Evolutionary conservation across 2,888 invertebrate species (phyloP).

Genomic region (Drosophila borborema): DNA sequence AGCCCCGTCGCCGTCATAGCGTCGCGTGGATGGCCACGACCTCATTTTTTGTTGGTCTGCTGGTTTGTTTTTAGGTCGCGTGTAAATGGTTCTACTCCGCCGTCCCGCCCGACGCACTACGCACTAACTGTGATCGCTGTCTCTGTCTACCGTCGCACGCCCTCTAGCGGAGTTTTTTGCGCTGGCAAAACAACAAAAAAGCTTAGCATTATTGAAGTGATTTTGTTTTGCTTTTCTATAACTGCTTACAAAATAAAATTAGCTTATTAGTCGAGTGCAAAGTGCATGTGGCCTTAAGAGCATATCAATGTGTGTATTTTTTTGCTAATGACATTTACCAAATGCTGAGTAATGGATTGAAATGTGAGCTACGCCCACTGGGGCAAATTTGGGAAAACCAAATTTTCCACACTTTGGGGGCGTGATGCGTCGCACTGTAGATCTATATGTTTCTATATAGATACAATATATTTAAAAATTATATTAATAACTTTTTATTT

Average conservation of each 20-base stretch:
- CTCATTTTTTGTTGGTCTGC: constrained; percentile 61
- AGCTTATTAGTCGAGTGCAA: neutral
- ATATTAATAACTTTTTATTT: too few species aligned
- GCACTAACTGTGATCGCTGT: constrained; percentile 9
- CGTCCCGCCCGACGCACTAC: neutral
- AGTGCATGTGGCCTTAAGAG: neutral
- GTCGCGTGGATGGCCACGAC: constrained; percentile 70
- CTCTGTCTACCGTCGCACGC: neutral
- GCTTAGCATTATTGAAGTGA: neutral
- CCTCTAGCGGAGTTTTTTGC: neutral
- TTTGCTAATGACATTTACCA: neutral
- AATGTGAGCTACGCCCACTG: neutral
- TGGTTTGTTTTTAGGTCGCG: constrained; percentile 73
- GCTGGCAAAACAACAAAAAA: constrained; percentile 1
- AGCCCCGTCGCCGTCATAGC: constrained; percentile 5
- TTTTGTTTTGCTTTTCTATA: constrained; percentile 19
- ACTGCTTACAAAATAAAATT: neutral
- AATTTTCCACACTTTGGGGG: neutral
- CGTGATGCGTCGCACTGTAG: too few species aligned
- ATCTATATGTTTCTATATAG: too few species aligned
- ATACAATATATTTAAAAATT: too few species aligned
- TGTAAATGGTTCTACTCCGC: constrained; percentile 49
- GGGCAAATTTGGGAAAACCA: neutral
- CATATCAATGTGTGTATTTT: too few species aligned
- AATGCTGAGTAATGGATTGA: neutral